Evolutionary conservation across 2,113 vertebrate genomes (phyloP).

Genomic region (Tragulus kanchil): DNA sequence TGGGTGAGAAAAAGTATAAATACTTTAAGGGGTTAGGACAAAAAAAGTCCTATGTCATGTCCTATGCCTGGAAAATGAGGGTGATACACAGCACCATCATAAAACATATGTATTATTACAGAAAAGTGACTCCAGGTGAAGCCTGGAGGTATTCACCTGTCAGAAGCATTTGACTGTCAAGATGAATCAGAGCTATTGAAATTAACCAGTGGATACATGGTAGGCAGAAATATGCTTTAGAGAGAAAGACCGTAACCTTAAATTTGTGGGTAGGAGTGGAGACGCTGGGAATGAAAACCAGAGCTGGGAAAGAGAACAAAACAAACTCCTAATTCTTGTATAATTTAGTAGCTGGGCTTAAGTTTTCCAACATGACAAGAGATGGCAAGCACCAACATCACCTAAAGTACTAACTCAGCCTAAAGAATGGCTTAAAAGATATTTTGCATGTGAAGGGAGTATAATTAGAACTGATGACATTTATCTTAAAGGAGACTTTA

Average conservation of each 20-base stretch:
- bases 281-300: slow-evolving; percentile 69
- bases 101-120: slow-evolving; percentile 46
- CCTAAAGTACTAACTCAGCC: not conserved
- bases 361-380: slow-evolving; percentile 49
- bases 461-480: not conserved
- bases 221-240: slow-evolving; percentile 52
- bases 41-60: slow-evolving; percentile 35
- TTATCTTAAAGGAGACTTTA: slow-evolving; percentile 32
- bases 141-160: slow-evolving; percentile 72
- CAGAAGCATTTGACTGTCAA: slow-evolving; percentile 12
- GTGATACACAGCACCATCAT: not conserved
- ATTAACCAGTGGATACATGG: slow-evolving; percentile 17
- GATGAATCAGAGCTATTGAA: slow-evolving; percentile 65
- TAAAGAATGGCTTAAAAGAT: not conserved
- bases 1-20: not conserved
- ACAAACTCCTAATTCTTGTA: slow-evolving; percentile 49
- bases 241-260: slow-evolving; percentile 51
- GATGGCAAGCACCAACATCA: not conserved
- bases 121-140: slow-evolving; percentile 62
- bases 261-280: slow-evolving; percentile 67
- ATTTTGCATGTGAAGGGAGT: not conserved
- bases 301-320: slow-evolving; percentile 52
- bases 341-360: not conserved
- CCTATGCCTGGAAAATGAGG: slow-evolving; percentile 42
- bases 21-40: slow-evolving; percentile 6